Conservation (phyloP, 1,140 invertebrate genomes). For the Manduca sexta region DNA sequence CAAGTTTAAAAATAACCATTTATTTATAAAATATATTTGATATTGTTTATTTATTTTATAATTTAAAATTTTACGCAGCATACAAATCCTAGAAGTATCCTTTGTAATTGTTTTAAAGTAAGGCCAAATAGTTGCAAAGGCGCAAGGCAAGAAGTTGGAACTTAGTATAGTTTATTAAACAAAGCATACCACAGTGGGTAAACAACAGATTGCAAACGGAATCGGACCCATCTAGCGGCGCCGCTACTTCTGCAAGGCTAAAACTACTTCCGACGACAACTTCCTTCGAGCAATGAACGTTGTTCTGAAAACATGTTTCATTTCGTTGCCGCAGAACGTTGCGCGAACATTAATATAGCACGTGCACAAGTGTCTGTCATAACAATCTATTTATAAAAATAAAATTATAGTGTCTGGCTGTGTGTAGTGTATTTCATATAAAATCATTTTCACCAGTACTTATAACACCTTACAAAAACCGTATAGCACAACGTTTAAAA, state of each 20-base stretch:
- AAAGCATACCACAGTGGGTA: not conserved
- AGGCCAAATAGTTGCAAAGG: not conserved
- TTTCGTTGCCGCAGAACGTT: slow-evolving; percentile 6
- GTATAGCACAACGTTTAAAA: too few relatives aligned
- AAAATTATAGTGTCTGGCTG: too few relatives aligned
- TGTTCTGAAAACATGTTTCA: slow-evolving; percentile 11
- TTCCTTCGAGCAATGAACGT: slow-evolving; percentile 9
- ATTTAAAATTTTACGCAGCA: not conserved
- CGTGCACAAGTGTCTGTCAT: too few relatives aligned
- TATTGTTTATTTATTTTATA: not conserved
- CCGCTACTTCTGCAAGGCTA: slow-evolving; percentile 14
- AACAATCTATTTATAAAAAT: too few relatives aligned
- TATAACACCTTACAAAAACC: too few relatives aligned
- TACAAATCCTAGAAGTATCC: not conserved
- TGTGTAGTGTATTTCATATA: too few relatives aligned
- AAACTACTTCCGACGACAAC: slow-evolving; percentile 21
- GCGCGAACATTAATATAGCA: not conserved
- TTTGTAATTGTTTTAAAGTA: not conserved
- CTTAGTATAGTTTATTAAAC: not conserved
- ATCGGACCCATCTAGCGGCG: slow-evolving; percentile 11
- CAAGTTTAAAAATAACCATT: too few relatives aligned
- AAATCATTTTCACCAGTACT: too few relatives aligned
- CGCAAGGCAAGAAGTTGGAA: not conserved
- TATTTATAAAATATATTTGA: too few relatives aligned
- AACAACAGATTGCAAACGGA: slow-evolving; percentile 5